These are phyloP conservation scores for Gymnorhina tibicen DNA, from an alignment of 2,113 vertebrate genomes.

Conservation along the genomic window DNA sequence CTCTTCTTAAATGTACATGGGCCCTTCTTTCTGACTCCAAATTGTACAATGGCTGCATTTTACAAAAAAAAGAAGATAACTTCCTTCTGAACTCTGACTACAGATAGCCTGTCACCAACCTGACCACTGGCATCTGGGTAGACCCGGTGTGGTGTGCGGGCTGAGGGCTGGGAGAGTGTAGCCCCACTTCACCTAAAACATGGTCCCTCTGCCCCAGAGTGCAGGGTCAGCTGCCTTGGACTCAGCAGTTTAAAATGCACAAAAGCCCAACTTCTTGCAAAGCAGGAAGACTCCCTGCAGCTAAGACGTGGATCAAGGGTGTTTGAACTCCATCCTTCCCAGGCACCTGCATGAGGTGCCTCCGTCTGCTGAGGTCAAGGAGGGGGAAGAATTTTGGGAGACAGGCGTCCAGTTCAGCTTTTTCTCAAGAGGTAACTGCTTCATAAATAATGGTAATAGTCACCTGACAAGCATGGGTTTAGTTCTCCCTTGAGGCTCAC, in stretches of 20 bases:
- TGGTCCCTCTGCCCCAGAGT: not conserved
- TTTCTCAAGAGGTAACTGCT: not conserved
- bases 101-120: not conserved
- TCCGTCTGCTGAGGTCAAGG: not conserved
- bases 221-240: not conserved
- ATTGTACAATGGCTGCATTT: slow-evolving; percentile 14
- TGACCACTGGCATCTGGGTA: not conserved
- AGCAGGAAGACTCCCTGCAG: not conserved
- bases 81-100: not conserved
- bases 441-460: not conserved
- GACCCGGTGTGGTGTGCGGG: fast-evolving
- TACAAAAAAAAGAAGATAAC: not conserved
- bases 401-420: not conserved
- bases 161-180: not conserved
- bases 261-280: not conserved
- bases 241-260: not conserved
- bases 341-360: not conserved
- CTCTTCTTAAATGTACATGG: slow-evolving; percentile 1
- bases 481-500: not conserved
- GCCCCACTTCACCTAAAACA: not conserved
- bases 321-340: not conserved
- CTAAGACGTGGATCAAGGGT: too few species aligned
- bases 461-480: not conserved
- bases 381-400: not conserved
- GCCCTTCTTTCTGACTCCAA: not conserved